Evolutionary conservation across 1,140 invertebrate species (phyloP).

Genomic region (Ridgeia piscesae): DNA sequence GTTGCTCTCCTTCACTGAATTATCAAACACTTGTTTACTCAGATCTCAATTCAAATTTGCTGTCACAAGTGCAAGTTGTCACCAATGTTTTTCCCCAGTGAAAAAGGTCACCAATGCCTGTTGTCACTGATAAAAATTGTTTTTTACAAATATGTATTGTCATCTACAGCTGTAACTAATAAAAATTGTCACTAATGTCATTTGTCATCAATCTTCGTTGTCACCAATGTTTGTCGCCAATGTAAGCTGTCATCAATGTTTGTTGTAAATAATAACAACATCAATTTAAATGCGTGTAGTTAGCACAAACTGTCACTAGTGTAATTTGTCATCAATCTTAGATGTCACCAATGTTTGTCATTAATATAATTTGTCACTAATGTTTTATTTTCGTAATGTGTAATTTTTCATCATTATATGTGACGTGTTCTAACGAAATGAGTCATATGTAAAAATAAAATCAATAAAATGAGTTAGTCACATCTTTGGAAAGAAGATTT

Average conservation of each 20-base stretch:
- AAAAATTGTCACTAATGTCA: background rate
- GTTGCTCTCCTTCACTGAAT: too few species aligned
- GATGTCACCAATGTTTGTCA: background rate
- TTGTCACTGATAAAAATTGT: background rate
- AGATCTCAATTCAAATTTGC: background rate
- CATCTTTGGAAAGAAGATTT: too few species aligned
- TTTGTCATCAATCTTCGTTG: background rate
- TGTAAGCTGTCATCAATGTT: background rate
- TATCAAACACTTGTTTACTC: too few species aligned
- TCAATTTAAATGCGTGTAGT: background rate
- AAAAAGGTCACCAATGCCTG: background rate
- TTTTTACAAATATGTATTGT: too few species aligned
- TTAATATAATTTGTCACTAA: conserved; percentile 13
- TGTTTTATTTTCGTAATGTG: background rate
- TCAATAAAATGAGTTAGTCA: too few species aligned
- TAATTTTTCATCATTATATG: background rate
- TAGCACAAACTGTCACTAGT: background rate
- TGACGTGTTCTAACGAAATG: too few species aligned
- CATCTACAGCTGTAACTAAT: too few species aligned
- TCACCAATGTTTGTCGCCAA: background rate
- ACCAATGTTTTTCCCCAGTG: background rate
- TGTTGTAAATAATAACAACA: background rate
- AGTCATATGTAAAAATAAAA: too few species aligned
- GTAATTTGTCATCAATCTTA: too few species aligned
- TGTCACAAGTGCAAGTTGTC: background rate